These are phyloP conservation scores for Xerus inauris DNA, from an alignment of 2,113 vertebrate species.

Conservation along the genomic window DNA sequence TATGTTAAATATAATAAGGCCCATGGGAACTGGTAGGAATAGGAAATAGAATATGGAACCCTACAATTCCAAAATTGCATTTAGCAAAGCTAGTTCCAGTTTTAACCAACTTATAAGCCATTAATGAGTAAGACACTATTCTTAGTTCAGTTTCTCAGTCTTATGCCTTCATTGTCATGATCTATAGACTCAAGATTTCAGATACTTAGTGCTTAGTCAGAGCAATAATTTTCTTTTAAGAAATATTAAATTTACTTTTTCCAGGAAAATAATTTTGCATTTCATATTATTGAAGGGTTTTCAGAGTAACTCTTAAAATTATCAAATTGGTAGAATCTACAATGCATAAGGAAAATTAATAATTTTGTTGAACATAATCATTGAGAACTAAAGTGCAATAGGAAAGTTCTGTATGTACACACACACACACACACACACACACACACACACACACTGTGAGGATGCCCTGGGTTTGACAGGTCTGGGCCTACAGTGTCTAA, in stretches of 20 bases:
- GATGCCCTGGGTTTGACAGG: not conserved
- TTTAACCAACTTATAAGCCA: slow-evolving; percentile 2
- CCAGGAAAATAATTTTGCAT: not conserved
- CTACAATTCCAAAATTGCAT: slow-evolving; percentile 21
- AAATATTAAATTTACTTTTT: slow-evolving; percentile 31
- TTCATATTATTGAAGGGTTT: not conserved
- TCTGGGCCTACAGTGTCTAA: not conserved
- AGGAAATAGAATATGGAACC: slow-evolving; percentile 32
- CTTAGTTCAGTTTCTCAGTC: not conserved
- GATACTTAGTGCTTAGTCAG: not conserved
- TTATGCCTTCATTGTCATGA: not conserved
- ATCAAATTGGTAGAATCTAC: not conserved
- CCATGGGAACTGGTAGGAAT: not conserved
- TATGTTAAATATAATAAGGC: slow-evolving; percentile 61
- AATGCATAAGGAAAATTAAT: not conserved
- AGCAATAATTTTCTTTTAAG: not conserved
- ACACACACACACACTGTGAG: not conserved
- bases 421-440: not conserved
- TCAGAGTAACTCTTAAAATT: not conserved
- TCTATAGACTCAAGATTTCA: not conserved
- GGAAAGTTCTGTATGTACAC: not conserved
- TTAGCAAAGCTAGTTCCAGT: not conserved
- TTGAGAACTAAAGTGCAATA: not conserved
- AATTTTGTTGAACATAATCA: not conserved
- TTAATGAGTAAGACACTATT: slow-evolving; percentile 1